Percentiles rank a stretch among this genome's conserved stretches.
phyloP scores from a whole-genome alignment of 1,140 invertebrate species.

The Drosophila nasuta region DNA sequence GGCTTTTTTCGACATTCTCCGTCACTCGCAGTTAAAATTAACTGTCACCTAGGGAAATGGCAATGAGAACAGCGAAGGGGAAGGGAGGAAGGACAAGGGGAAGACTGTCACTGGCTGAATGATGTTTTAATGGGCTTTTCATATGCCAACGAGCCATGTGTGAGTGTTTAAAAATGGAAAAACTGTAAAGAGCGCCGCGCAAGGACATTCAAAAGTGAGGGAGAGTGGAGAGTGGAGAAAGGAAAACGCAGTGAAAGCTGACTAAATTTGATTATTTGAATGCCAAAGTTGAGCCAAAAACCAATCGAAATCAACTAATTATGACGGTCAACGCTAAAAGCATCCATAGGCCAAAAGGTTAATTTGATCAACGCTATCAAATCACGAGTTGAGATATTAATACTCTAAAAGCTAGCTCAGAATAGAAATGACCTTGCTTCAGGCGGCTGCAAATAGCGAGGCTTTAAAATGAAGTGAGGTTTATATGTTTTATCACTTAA shows the following conservation, averaged over 20 bases:
- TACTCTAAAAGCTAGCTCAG: not conserved
- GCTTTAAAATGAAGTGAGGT: too few species aligned
- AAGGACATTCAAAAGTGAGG: too few species aligned
- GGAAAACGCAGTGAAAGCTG: not conserved
- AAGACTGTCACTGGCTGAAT: slow-evolving; percentile 59
- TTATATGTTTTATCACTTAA: too few species aligned
- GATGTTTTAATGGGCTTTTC: slow-evolving; percentile 66
- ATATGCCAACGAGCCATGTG: slow-evolving; percentile 22
- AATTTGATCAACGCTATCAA: not conserved
- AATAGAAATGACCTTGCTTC: not conserved
- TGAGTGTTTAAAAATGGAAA: slow-evolving; percentile 20
- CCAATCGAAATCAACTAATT: not conserved
- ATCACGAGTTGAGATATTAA: not conserved
- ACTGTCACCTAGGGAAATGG: slow-evolving; percentile 62
- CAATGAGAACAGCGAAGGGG: slow-evolving; percentile 12
- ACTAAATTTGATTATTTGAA: not conserved
- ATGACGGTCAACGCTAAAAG: not conserved
- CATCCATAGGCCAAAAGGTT: not conserved
- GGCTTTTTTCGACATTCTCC: slow-evolving; percentile 40
- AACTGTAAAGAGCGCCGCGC: not conserved
- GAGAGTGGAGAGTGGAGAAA: not conserved
- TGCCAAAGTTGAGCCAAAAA: slow-evolving; percentile 14
- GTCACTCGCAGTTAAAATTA: slow-evolving; percentile 65
- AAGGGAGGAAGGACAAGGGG: slow-evolving; percentile 12
- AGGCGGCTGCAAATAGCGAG: too few species aligned